Percentiles rank a stretch among this genome's conserved stretches.
Evolutionary conservation across 2,888 invertebrate genomes (phyloP).

Genomic region (Cremastinae sp.): DNA sequence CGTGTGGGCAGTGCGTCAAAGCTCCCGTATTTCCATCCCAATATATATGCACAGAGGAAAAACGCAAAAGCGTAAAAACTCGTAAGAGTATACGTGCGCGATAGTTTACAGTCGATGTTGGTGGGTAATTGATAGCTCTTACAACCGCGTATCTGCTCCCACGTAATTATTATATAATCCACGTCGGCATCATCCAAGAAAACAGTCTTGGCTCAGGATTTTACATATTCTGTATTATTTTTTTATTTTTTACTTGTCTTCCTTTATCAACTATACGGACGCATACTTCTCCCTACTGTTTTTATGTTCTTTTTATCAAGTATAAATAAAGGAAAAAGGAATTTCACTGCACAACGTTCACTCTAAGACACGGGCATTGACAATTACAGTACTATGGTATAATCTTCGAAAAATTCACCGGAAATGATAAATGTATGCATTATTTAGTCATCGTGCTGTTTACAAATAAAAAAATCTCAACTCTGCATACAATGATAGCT

Average conservation of each 20-base stretch:
- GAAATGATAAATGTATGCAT: no score
- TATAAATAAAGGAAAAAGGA: no score
- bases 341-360: no score
- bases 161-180: conserved; percentile 59
- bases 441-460: no score
- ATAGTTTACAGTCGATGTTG: conserved; percentile 15
- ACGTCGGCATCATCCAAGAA: conserved; percentile 36
- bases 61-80: background rate
- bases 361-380: no score
- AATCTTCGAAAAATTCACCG: no score
- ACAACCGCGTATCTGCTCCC: conserved; percentile 32
- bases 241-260: background rate
- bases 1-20: conserved; percentile 41
- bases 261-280: no score
- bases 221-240: conserved; percentile 8
- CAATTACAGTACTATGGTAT: no score
- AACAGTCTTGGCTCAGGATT: conserved; percentile 24
- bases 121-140: conserved; percentile 63
- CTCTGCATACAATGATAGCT: no score
- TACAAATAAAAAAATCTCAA: no score
- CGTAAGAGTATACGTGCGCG: background rate
- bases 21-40: conserved; percentile 12
- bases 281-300: no score
- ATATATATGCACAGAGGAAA: background rate
- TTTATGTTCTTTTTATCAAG: no score